Conservation (phyloP, 2,888 invertebrate species). For the Thecophora atra region DNA sequence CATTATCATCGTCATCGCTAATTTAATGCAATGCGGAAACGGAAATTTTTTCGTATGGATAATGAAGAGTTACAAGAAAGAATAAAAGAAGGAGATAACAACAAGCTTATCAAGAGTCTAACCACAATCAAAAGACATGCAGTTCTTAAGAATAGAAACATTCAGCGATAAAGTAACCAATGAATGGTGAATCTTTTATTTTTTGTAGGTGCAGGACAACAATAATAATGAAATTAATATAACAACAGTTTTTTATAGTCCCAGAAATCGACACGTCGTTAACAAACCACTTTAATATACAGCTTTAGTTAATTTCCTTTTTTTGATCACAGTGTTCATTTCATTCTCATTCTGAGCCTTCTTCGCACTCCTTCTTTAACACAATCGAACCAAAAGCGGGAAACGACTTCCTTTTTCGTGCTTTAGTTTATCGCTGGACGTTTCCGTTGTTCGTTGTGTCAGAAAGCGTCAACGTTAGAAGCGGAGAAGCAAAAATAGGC, state of each 20-base stretch:
- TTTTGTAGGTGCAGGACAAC: neutral
- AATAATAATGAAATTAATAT: neutral
- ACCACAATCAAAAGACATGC: neutral
- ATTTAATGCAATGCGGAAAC: constrained; percentile 26
- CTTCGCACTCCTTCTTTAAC: neutral
- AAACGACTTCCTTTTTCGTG: constrained; percentile 24
- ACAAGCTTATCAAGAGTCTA: neutral
- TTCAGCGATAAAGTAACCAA: too few species aligned
- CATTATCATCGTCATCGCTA: constrained; percentile 14
- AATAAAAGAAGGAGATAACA: neutral
- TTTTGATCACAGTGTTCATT: constrained; percentile 27
- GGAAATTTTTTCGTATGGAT: constrained; percentile 4
- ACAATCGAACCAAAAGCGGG: neutral
- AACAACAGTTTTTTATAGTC: neutral
- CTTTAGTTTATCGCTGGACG: constrained; percentile 16
- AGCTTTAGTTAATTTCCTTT: constrained; percentile 16
- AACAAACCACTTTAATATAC: constrained; percentile 25
- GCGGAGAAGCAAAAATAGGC: neutral
- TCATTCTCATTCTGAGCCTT: neutral
- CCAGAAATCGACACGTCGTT: neutral
- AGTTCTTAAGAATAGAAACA: too few species aligned
- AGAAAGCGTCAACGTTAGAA: neutral
- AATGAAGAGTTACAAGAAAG: constrained; percentile 8
- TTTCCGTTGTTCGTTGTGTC: neutral
- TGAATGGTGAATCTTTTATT: too few species aligned